Percentiles rank a stretch among this genome's conserved stretches.
phyloP scores from a whole-genome alignment of 2,888 invertebrate genomes.

The Eulithis testata region DNA sequence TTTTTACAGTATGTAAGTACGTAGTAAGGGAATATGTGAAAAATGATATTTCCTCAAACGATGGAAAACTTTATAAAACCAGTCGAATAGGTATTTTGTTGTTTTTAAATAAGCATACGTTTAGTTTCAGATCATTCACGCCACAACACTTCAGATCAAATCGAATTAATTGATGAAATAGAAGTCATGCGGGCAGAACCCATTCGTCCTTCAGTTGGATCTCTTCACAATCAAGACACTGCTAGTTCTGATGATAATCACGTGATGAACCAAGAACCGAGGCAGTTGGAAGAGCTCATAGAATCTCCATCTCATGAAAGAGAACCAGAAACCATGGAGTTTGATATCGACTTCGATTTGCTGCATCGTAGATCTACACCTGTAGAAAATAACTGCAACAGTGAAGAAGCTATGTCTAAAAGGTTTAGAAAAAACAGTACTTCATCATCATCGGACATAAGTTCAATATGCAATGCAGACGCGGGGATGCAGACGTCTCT shows the following conservation, averaged over 20 bases:
- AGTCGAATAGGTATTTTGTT: too few species aligned
- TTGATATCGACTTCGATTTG: background rate
- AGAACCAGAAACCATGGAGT: background rate
- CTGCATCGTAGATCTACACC: too few species aligned
- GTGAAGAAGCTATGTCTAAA: too few species aligned
- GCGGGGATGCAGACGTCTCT: slow-evolving; percentile 1
- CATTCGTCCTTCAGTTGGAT: background rate
- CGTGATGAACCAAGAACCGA: background rate
- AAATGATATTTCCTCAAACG: too few species aligned
- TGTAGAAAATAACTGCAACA: too few species aligned
- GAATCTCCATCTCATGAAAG: background rate
- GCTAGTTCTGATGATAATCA: too few species aligned
- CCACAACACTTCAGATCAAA: background rate
- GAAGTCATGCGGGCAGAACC: background rate
- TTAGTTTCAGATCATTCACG: background rate
- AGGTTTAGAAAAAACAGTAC: background rate
- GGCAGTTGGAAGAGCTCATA: background rate
- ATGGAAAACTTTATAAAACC: too few species aligned
- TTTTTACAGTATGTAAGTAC: too few species aligned
- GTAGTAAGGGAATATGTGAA: too few species aligned
- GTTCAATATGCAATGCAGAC: background rate
- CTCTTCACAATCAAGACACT: background rate
- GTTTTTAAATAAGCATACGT: too few species aligned
- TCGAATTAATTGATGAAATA: background rate
- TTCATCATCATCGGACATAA: background rate